A percentile compares a stretch with the other conserved stretches of the same genome.
Conservation (phyloP, 2,888 invertebrate species). For the Resseliella maxima region DNA sequence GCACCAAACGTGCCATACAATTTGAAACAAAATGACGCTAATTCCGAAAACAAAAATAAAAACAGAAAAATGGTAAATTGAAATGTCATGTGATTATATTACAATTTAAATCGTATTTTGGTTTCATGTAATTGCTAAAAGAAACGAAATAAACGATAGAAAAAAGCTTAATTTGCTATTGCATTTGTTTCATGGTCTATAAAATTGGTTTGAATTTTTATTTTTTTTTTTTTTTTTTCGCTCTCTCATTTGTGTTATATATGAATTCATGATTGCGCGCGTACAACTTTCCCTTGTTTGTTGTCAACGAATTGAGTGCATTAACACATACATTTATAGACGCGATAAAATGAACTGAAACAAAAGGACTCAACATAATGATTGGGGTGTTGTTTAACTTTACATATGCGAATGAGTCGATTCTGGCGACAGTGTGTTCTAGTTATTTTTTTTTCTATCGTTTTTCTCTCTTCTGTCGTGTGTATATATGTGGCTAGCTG, state of each 20-base stretch:
- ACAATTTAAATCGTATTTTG: not conserved
- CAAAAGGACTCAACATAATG: not conserved
- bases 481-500: no score
- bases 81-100: conserved; percentile 9
- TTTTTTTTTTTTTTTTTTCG: not conserved
- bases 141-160: no score
- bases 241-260: no score
- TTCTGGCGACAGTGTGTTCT: conserved; percentile 1
- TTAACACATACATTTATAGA: not conserved
- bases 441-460: not conserved
- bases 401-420: not conserved
- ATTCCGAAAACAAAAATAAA: no score
- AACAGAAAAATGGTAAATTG: not conserved
- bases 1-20: not conserved
- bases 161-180: not conserved
- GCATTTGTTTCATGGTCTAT: not conserved
- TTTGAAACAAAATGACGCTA: no score
- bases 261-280: not conserved
- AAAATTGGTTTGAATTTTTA: not conserved
- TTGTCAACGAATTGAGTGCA: not conserved
- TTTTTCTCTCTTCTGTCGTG: not conserved
- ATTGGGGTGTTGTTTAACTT: not conserved
- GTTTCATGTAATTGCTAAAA: not conserved
- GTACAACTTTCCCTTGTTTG: not conserved
- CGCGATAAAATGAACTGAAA: not conserved